These are phyloP conservation scores for Hesperophylax magnus DNA, from an alignment of 1,140 invertebrate genomes.

Conservation along the genomic window DNA sequence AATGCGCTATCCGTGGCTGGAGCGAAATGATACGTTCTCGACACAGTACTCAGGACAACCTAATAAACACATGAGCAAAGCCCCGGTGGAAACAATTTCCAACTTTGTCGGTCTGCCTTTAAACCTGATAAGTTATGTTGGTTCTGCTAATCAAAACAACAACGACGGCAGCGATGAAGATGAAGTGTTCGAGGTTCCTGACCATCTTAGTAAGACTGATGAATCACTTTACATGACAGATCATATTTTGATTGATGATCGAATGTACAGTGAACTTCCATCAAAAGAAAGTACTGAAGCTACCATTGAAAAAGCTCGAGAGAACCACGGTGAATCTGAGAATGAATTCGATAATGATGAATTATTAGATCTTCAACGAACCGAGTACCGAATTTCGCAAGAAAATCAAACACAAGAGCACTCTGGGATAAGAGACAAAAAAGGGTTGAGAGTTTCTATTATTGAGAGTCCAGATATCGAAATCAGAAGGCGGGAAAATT, in stretches of 20 bases:
- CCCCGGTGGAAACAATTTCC: constrained; percentile 10
- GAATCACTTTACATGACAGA: background rate
- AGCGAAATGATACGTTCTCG: constrained; percentile 45
- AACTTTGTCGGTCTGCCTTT: constrained; percentile 26
- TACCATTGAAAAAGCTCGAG: background rate
- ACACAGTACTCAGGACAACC: constrained; percentile 43
- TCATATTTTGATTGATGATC: background rate
- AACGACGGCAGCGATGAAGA: constrained; percentile 15
- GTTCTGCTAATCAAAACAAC: constrained; percentile 22
- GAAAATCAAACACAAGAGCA: background rate
- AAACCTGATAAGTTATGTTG: background rate
- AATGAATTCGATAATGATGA: constrained; percentile 45
- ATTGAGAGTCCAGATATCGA: constrained; percentile 48
- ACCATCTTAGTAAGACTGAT: background rate
- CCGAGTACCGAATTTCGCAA: background rate
- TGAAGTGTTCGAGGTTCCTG: constrained; percentile 29
- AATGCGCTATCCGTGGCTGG: constrained; percentile 79
- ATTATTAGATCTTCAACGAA: constrained; percentile 20
- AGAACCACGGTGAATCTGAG: constrained; percentile 1
- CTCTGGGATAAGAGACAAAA: background rate
- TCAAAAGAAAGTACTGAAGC: background rate
- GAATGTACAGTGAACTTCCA: background rate
- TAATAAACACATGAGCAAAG: constrained; percentile 37
- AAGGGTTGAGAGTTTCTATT: constrained; percentile 54
- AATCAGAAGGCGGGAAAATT: constrained; percentile 31